Conservation (phyloP, 1,140 invertebrate genomes). For the Stratiolaelaps scimitus region DNA sequence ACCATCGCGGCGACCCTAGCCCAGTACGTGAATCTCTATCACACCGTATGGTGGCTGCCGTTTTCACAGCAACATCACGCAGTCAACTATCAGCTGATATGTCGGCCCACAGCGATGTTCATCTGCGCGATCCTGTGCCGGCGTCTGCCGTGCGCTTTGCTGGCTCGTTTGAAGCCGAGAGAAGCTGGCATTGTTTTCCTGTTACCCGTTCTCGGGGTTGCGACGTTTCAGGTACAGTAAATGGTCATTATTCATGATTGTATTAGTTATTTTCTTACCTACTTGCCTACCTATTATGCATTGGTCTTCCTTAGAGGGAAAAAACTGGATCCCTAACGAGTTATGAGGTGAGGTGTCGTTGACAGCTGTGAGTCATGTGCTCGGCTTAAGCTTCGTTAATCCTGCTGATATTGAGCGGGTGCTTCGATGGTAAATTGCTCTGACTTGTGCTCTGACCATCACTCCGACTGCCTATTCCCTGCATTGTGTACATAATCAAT, state of each 20-base stretch:
- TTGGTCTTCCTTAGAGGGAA: too few species aligned
- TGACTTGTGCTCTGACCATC: too few species aligned
- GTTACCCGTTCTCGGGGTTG: not conserved
- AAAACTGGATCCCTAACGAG: too few species aligned
- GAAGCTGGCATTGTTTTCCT: not conserved
- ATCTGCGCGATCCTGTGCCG: conserved; percentile 10
- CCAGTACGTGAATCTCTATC: conserved; percentile 20
- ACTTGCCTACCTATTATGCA: too few species aligned
- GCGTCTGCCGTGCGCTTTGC: conserved; percentile 2
- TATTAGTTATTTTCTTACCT: too few species aligned
- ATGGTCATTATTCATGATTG: too few species aligned
- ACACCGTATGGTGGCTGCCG: conserved; percentile 12
- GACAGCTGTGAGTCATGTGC: too few species aligned
- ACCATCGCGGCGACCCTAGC: not conserved
- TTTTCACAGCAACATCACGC: conserved; percentile 8
- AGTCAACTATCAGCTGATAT: conserved; percentile 23
- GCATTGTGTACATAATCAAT: not conserved
- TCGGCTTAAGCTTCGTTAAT: too few species aligned
- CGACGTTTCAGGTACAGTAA: too few species aligned
- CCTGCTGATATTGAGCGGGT: too few species aligned
- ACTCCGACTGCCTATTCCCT: not conserved
- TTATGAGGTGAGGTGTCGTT: too few species aligned
- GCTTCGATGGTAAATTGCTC: too few species aligned
- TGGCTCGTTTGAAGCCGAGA: not conserved
- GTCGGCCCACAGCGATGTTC: conserved; percentile 2